These are phyloP conservation scores for Bactericera cockerelli DNA, from an alignment of 1,140 invertebrate genomes.

Conservation along the genomic window DNA sequence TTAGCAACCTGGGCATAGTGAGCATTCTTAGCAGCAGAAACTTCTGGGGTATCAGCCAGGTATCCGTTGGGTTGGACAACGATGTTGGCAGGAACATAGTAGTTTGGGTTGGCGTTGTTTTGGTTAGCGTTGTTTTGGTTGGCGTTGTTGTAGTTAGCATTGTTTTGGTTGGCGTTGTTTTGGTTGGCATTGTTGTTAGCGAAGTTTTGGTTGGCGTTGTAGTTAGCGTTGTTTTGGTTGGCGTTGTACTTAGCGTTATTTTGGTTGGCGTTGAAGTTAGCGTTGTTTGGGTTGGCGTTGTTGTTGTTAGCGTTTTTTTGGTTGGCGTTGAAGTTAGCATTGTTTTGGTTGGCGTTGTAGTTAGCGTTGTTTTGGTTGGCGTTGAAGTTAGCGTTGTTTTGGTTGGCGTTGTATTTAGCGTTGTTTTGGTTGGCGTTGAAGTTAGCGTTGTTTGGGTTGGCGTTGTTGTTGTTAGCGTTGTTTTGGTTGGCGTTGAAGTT, in stretches of 20 bases:
- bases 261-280: slow-evolving; percentile 31
- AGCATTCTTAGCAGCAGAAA: slow-evolving; percentile 32
- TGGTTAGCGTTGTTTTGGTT: too few relatives aligned
- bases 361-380: too few relatives aligned
- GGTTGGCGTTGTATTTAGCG: slow-evolving; percentile 13
- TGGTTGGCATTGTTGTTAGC: slow-evolving; percentile 14
- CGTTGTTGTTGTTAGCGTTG: background rate
- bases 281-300: slow-evolving; percentile 18
- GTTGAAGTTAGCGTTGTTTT: slow-evolving; percentile 20
- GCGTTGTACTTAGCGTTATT: slow-evolving; percentile 28
- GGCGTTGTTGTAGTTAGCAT: slow-evolving; percentile 18
- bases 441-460: slow-evolving; percentile 20
- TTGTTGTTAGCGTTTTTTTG: too few relatives aligned
- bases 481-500: slow-evolving; percentile 13
- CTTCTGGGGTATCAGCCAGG: slow-evolving; percentile 36
- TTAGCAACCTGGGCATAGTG: slow-evolving; percentile 28
- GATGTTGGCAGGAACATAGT: slow-evolving; percentile 2
- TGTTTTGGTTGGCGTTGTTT: too few relatives aligned
- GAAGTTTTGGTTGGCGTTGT: slow-evolving; percentile 18
- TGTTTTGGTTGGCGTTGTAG: slow-evolving; percentile 19
- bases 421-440: background rate
- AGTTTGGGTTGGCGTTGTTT: slow-evolving; percentile 19
- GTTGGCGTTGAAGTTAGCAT: slow-evolving; percentile 18
- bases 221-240: slow-evolving; percentile 24
- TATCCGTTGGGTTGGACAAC: slow-evolving; percentile 27